phyloP scores from a whole-genome alignment of 1,140 invertebrate species.

The Dreissena polymorpha region DNA sequence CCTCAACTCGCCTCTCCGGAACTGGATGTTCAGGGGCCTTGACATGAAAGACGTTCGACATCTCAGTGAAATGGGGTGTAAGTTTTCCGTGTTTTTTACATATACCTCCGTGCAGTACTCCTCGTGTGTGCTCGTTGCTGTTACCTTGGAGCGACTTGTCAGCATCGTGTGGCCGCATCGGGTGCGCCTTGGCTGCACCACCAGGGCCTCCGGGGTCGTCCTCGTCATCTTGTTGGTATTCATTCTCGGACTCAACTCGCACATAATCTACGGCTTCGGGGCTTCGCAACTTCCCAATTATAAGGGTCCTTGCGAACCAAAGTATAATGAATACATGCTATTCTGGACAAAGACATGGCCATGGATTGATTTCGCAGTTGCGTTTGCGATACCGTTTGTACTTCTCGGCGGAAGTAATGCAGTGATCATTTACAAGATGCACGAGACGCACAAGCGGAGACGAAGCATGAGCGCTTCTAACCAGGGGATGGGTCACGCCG shows the following conservation, averaged over 20 bases:
- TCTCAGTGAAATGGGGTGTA: constrained; percentile 52
- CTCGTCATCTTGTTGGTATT: constrained; percentile 6
- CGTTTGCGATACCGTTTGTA: constrained; percentile 25
- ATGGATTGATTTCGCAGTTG: constrained; percentile 44
- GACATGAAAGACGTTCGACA: constrained; percentile 57
- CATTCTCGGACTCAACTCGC: constrained; percentile 4
- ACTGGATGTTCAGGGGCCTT: constrained; percentile 56
- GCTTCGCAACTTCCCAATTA: neutral
- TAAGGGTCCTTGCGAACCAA: neutral
- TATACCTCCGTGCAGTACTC: constrained; percentile 58
- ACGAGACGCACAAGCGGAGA: neutral
- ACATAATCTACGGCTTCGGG: constrained; percentile 30
- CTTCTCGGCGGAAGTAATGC: constrained; percentile 19
- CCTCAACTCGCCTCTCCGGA: constrained; percentile 58
- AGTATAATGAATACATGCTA: neutral
- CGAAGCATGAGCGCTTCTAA: neutral
- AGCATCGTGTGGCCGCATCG: constrained; percentile 62
- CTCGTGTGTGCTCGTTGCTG: constrained; percentile 64
- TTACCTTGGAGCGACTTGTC: constrained; percentile 65
- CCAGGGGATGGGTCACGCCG: neutral
- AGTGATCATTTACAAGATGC: constrained; percentile 25
- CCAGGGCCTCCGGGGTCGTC: neutral
- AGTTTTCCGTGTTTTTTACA: constrained; percentile 56
- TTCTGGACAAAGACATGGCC: constrained; percentile 3
- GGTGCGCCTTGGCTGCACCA: constrained; percentile 51